Base-by-base conservation (phyloP, 2,888 invertebrate species). In the Anthophora plumipes region DNA sequence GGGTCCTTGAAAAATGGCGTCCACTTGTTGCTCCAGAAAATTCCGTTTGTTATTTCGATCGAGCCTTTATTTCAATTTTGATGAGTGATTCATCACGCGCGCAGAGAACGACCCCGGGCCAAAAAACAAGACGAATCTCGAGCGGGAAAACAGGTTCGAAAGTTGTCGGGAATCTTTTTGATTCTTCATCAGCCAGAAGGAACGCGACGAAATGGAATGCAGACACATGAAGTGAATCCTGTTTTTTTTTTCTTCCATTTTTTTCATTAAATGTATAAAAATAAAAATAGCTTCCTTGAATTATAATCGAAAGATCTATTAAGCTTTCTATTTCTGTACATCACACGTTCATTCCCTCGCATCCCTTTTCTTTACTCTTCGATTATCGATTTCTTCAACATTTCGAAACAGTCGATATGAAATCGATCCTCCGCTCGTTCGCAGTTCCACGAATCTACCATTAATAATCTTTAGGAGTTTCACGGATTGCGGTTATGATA, bases 401-500 rank as follows among this genome's bases (percentile, higher is more conserved):
- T 67, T 67, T 69, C 63, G 64, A 69, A 52, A 77, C 17, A 11
- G 25, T n/a, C 55, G 67, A 50, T 61, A 68, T 5, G 59, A 57
- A 63, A 78, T 77, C 74, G 46, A 68, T 20, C 22, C 68, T 43
- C 12, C 11, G 9, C 17, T 41, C 48, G 77, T 67, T 77, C 55
- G 43, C 37, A 43, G 17, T 79, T 79, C 70, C 22, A 22, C 46
- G 79, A 79, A 78, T 66, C 31, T 17, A 66, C 12, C 41, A 66
- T 79, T 66, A 60, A 52, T 77, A 79, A 79, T 60, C 52, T 46
- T 37, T 12, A 25, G 39, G 55, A 46, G 60, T 66, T 25, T 55
- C 46, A 37, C 20, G 60, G 69, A 79, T 80, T 70, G 66, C 69
- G 50, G 70, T 78, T 57, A 66, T 48, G 73, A 68, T 59, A 79